Evolutionary conservation across 2,888 invertebrate genomes (phyloP).

Genomic region (Drosophila subquinaria): DNA sequence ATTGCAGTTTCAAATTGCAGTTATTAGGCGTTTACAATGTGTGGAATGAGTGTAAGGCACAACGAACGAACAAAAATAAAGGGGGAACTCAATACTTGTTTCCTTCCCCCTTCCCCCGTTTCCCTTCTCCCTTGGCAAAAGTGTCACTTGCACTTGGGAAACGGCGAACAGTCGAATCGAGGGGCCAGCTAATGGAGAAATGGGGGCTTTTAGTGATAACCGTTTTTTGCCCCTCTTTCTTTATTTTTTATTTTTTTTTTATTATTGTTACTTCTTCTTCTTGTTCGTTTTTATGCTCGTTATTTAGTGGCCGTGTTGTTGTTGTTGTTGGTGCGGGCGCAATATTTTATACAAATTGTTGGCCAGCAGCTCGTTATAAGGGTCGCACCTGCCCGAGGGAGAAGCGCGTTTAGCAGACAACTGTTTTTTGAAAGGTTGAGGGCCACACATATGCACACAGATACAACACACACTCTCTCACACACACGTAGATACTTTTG

Average conservation of each 20-base stretch:
- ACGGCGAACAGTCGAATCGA: conserved; percentile 12
- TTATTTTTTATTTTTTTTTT: conserved; percentile 6
- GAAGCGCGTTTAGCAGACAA: conserved; percentile 8
- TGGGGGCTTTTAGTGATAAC: conserved; percentile 50
- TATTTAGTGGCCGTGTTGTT: conserved; percentile 54
- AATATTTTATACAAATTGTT: conserved; percentile 77
- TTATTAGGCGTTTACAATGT: conserved; percentile 50
- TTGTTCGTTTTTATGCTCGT: conserved; percentile 26
- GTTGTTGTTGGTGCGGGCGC: conserved; percentile 66
- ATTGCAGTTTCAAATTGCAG: conserved; percentile 70
- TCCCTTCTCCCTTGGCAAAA: conserved; percentile 1
- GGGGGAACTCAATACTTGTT: conserved; percentile 12
- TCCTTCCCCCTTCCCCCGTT: background rate
- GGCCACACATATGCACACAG: conserved; percentile 24
- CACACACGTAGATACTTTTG: conserved; percentile 20
- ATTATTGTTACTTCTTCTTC: background rate
- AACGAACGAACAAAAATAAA: background rate
- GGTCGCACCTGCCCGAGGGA: conserved; percentile 68
- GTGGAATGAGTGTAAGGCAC: conserved; percentile 7
- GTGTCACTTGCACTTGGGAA: conserved; percentile 59
- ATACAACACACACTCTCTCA: conserved; percentile 16
- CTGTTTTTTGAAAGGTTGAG: conserved; percentile 24
- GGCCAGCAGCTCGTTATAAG: conserved; percentile 64
- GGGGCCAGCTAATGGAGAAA: conserved; percentile 34
- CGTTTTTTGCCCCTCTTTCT: conserved; percentile 1